Conservation (phyloP, 2,888 invertebrate species). For the Epistrophella euchroma region DNA sequence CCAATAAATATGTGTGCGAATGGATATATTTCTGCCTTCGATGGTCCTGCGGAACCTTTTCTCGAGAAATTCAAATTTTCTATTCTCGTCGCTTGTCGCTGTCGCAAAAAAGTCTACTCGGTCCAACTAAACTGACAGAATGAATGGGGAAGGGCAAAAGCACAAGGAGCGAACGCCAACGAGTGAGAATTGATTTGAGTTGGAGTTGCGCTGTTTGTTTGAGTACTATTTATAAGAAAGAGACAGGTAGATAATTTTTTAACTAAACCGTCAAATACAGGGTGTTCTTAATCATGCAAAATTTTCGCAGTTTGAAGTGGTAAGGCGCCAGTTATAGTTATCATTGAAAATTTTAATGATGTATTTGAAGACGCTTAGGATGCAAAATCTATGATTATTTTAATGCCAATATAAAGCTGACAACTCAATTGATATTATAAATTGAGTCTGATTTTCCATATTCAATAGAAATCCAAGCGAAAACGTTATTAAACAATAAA, state of each 20-base stretch:
- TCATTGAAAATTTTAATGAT: too few relatives aligned
- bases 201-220: conserved; percentile 43
- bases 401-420: too few relatives aligned
- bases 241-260: not conserved
- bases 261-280: not conserved
- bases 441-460: too few relatives aligned
- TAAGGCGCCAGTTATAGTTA: too few relatives aligned
- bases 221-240: not conserved
- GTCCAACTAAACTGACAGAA: conserved; percentile 39
- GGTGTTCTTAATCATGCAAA: not conserved
- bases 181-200: conserved; percentile 30
- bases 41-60: conserved; percentile 37
- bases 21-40: conserved; percentile 2
- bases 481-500: too few relatives aligned
- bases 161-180: conserved; percentile 9
- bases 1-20: conserved; percentile 9
- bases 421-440: too few relatives aligned
- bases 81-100: conserved; percentile 41
- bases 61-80: conserved; percentile 22
- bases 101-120: conserved; percentile 37
- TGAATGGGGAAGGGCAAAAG: not conserved
- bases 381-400: too few relatives aligned
- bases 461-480: too few relatives aligned
- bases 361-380: too few relatives aligned
- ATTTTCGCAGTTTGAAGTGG: not conserved